Evolutionary conservation across 2,113 vertebrate species (phyloP), one percentile per base, ranked within the genome.

Genomic region (Oplegnathus fasciatus): DNA sequence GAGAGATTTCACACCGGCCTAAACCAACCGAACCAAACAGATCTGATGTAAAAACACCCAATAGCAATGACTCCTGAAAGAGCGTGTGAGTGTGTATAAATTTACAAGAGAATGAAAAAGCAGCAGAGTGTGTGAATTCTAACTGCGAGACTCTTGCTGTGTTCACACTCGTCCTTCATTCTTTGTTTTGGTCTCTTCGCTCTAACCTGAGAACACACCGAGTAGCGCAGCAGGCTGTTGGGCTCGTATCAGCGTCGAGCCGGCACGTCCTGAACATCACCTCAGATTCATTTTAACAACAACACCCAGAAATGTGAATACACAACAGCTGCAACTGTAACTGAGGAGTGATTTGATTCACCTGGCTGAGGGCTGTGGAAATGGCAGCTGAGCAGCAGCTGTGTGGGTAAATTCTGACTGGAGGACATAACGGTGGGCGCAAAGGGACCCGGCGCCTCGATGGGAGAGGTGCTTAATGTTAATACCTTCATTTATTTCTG

Each of bases 401-500:
- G 30, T 69, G 69, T 81, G 80, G 78, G 86, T 82, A 69, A 64
- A 87, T 80, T 91, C 85, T 83, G 75, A 90, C 91, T 65, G 73
- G 81, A 83, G 91, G 93, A 91, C 86, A 86, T 70, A 64, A 69
- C 50, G 40, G 76, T 8, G 10, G 40, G 80, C 57, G 79, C 37
- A 46, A 6, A 61, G 75, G 89, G 87, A 67, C 55, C 62, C 17
- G 9, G 68, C 7, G n/a, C 44, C 81, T 81, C 37, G 17, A 82
- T 64, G 72, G 78, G 71, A 90, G 87, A 86, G 87, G 84, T 89
- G 91, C 88, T 94, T 91, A 88, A 89, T 88, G 85, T 75, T 93
- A 91, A 93, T 94, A 87, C 88, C 87, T 94, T 91, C 91, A 95
- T 94, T 94, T 92, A 86, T 94, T 90, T 86, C 78, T 82, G 64